These are phyloP conservation scores for Lapara coniferarum DNA, from an alignment of 2,888 invertebrate genomes.

Conservation along the genomic window DNA sequence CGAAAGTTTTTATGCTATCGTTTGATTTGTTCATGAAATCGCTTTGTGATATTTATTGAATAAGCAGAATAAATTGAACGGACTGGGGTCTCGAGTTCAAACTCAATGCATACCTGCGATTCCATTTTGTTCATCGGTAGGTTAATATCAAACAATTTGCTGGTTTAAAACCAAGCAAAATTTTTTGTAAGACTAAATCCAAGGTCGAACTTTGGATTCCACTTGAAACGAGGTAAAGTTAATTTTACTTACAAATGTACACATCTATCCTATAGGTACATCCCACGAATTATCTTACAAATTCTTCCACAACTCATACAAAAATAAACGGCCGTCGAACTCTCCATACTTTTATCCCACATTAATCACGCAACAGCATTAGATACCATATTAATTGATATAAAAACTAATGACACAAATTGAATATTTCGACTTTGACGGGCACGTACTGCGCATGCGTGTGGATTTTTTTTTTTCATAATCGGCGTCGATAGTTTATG, in stretches of 20 bases:
- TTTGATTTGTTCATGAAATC: neutral
- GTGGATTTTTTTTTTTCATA: neutral
- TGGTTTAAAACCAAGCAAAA: too few species aligned
- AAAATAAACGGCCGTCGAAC: neutral
- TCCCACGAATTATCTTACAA: neutral
- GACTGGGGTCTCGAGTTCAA: too few species aligned
- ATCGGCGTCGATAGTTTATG: slow-evolving; percentile 35
- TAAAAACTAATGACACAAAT: slow-evolving; percentile 26
- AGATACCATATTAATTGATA: slow-evolving; percentile 24
- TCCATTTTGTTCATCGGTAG: too few species aligned
- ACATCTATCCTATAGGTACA: too few species aligned
- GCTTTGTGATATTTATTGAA: neutral
- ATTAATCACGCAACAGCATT: slow-evolving; percentile 31
- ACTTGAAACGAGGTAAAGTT: too few species aligned
- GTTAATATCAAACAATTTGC: too few species aligned
- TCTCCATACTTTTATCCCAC: slow-evolving; percentile 5
- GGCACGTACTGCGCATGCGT: neutral
- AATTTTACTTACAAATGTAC: too few species aligned
- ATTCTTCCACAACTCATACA: neutral
- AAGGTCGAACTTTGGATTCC: too few species aligned
- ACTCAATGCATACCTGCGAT: too few species aligned
- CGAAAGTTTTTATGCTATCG: neutral
- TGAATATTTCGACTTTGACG: slow-evolving; percentile 28
- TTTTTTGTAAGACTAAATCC: too few species aligned
- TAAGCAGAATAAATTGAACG: too few species aligned